phyloP scores from a whole-genome alignment of 1,140 invertebrate species.

The Ridgeia piscesae region DNA sequence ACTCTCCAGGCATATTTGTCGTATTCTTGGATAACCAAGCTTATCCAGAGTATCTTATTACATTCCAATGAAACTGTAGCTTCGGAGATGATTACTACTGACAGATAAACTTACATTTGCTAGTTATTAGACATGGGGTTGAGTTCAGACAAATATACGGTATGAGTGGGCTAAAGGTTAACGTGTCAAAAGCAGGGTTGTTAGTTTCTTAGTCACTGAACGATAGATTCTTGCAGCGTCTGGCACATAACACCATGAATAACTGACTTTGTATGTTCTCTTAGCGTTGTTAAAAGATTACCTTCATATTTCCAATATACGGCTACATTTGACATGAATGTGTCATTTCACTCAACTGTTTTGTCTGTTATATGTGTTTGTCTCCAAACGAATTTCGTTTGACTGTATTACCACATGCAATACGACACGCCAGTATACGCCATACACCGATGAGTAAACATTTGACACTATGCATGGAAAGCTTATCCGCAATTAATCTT shows the following conservation, averaged over 20 bases:
- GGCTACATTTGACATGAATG: neutral
- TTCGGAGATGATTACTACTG: neutral
- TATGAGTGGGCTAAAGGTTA: neutral
- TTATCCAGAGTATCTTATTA: conserved; percentile 29
- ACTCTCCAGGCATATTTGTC: conserved; percentile 20
- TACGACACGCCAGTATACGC: no score
- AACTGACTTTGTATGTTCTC: neutral
- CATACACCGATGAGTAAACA: no score
- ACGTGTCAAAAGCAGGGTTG: neutral
- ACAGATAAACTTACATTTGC: neutral
- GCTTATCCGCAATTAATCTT: no score
- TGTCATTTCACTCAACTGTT: neutral
- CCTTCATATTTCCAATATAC: neutral
- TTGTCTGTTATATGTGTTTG: neutral
- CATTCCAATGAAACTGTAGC: conserved; percentile 12
- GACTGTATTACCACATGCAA: no score
- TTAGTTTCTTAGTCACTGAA: neutral
- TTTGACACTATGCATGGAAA: no score
- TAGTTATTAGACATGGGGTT: neutral
- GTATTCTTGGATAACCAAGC: conserved; percentile 25
- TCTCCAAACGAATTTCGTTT: no score
- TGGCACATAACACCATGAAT: neutral
- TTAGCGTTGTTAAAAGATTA: neutral
- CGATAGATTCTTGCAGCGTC: neutral
- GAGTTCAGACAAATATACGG: neutral